Conservation (phyloP, 2,113 vertebrate genomes). For the Aldabrachelys gigantea region DNA sequence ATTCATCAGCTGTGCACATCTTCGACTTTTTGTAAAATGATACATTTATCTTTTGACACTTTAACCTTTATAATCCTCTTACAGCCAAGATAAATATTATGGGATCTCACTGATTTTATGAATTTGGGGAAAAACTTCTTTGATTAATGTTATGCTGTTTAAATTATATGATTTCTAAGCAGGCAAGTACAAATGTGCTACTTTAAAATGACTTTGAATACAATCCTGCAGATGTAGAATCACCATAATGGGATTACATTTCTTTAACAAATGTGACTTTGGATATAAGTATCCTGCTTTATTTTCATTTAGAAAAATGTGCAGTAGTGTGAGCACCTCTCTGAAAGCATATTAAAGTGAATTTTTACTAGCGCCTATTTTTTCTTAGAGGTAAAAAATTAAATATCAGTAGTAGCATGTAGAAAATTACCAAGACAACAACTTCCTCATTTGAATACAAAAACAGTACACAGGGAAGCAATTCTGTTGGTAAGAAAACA, state of each 20-base stretch:
- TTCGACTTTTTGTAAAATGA: background rate
- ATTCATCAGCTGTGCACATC: background rate
- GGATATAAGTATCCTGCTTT: background rate
- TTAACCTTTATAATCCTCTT: background rate
- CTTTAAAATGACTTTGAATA: constrained; percentile 38
- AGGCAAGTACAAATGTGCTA: background rate
- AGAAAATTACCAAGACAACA: background rate
- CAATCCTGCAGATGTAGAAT: background rate
- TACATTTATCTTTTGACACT: background rate
- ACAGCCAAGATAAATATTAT: background rate
- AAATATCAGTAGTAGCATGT: background rate
- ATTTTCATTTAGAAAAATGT: constrained; percentile 12
- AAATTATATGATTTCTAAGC: background rate
- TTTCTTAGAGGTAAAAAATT: background rate
- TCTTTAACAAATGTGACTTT: background rate
- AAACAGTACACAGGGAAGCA: background rate
- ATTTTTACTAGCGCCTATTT: background rate
- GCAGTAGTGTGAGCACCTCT: background rate
- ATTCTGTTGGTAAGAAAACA: background rate
- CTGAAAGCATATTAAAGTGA: background rate
- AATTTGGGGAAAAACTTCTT: background rate
- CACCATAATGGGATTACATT: background rate
- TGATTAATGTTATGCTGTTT: constrained; percentile 6
- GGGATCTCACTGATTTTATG: background rate
- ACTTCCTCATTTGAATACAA: background rate